Conservation (phyloP, 2,888 invertebrate species). For the Cryptocephalus moraei region DNA sequence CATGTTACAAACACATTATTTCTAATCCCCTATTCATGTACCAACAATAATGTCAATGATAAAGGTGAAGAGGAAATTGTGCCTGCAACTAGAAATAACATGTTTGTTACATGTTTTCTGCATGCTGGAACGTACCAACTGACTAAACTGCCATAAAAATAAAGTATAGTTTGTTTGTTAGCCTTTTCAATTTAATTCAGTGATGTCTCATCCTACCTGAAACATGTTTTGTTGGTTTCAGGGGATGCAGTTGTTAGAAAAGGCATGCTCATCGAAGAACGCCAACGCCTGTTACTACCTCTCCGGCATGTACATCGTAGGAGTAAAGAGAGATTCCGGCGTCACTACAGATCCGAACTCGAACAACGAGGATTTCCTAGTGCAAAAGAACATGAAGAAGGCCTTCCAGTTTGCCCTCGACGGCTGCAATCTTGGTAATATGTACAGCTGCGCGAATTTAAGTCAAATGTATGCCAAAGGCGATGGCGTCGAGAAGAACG, state of each 20-base stretch:
- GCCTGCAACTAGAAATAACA: too few species aligned
- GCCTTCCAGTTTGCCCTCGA: slow-evolving; percentile 68
- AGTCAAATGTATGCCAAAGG: slow-evolving; percentile 79
- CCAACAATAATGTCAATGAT: too few species aligned
- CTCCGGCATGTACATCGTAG: slow-evolving; percentile 67
- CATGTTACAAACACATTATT: too few species aligned
- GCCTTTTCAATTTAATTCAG: too few species aligned
- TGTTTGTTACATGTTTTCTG: too few species aligned
- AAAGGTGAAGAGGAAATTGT: too few species aligned
- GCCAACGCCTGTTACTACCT: slow-evolving; percentile 61
- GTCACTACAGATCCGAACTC: slow-evolving; percentile 17
- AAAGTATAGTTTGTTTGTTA: too few species aligned
- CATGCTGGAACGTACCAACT: too few species aligned
- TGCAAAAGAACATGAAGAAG: slow-evolving; percentile 59
- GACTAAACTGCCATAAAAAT: too few species aligned
- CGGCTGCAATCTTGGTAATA: slow-evolving; percentile 76
- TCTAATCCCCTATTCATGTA: too few species aligned
- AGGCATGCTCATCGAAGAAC: slow-evolving; percentile 38
- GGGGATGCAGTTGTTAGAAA: slow-evolving; percentile 43
- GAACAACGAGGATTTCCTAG: slow-evolving; percentile 21
- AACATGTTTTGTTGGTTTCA: slow-evolving; percentile 16
- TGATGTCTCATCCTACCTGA: too few species aligned
- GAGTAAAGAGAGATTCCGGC: slow-evolving; percentile 46
- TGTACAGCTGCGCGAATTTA: slow-evolving; percentile 83
- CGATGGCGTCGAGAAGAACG: slow-evolving; percentile 64